Base-by-base conservation (phyloP, 2,113 vertebrate genomes). In the Peromyscus polionotus region DNA sequence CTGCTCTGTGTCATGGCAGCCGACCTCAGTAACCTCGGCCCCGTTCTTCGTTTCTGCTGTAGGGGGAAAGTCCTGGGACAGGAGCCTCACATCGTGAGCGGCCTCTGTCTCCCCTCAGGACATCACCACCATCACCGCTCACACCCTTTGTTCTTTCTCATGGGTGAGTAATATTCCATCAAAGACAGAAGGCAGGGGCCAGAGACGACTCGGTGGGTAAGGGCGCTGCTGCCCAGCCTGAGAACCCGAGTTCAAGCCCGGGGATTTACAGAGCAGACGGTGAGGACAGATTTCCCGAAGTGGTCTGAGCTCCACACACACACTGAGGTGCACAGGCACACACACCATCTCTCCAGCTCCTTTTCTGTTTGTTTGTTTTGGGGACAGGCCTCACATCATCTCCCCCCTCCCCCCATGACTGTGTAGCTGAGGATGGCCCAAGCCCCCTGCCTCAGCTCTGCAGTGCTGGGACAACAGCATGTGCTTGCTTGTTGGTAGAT, bases 271-370 rank as follows among this genome's bases (percentile, higher is more conserved):
- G 61, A 7, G 59, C 7, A 1, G 39, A 63, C 9, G 26, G n/a
- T 3, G 26, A 85, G n/a, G 2, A 31, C 31, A 12, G 42, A 68
- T 31, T 36, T 22, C 84, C 39, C 28, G 42, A 42, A 48, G 61
- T 7, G 33, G 45, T 12, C 83, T 67, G 61, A 33, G 16, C 42
- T 67, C 39, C 8, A 3, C 33, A 51, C 33, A 51, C 39, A 45
- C 1, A 31, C 13, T 24, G 33, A 7, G 19, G 20, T 22, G 26
- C 57, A 17, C 13, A 0, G 1, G 20, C 2, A 14, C 22, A 9
- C 36, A 8, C n/a, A 9, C n/a, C 24, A 17, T 16, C 26, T 59
- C 80, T 84, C 39, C 42, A 19, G 13, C 13, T 5, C 57, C 59
- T 63, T n/a, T 28, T 84, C 28, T 45, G 3, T n/a, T 16, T 16